Percentiles rank a stretch among this genome's conserved stretches.
phyloP scores from a whole-genome alignment of 2,113 vertebrate genomes.

The Coracopsis vasa region DNA sequence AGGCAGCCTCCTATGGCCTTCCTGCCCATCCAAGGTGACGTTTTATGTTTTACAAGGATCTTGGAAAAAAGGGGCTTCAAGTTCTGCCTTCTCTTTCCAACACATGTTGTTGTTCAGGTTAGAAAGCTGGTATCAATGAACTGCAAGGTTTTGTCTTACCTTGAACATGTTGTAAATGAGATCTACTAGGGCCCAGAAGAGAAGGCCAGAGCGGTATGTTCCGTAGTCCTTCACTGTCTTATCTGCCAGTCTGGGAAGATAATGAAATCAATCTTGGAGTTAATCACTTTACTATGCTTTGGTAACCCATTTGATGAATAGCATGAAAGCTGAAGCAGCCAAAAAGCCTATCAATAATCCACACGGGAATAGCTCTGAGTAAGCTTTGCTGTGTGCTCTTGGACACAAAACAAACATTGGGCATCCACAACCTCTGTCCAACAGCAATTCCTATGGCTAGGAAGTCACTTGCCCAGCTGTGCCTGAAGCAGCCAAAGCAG shows the following conservation, averaged over 20 bases:
- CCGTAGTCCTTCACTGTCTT: conserved; percentile 92
- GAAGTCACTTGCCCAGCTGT: not conserved
- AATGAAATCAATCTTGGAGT: not conserved
- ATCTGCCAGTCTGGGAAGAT: conserved; percentile 84
- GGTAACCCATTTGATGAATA: not conserved
- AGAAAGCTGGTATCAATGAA: not conserved
- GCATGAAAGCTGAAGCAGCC: not conserved
- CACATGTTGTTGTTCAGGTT: accelerated
- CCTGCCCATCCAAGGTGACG: not conserved
- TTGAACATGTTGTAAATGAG: conserved; percentile 98
- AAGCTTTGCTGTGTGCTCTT: not conserved
- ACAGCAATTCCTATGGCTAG: not conserved
- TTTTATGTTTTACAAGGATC: not conserved
- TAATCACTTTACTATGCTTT: not conserved
- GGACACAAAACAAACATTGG: accelerated
- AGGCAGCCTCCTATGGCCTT: not conserved
- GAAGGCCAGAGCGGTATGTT: conserved; percentile 92
- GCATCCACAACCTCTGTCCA: accelerated
- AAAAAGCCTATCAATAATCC: not conserved
- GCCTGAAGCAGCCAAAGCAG: not conserved
- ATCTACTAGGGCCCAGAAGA: conserved; percentile 98
- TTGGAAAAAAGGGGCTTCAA: not conserved
- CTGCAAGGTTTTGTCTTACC: conserved; percentile 65
- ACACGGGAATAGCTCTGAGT: not conserved
- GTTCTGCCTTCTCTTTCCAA: not conserved